Base-by-base conservation (phyloP, 2,888 invertebrate genomes). In the Oligia strigilis region DNA sequence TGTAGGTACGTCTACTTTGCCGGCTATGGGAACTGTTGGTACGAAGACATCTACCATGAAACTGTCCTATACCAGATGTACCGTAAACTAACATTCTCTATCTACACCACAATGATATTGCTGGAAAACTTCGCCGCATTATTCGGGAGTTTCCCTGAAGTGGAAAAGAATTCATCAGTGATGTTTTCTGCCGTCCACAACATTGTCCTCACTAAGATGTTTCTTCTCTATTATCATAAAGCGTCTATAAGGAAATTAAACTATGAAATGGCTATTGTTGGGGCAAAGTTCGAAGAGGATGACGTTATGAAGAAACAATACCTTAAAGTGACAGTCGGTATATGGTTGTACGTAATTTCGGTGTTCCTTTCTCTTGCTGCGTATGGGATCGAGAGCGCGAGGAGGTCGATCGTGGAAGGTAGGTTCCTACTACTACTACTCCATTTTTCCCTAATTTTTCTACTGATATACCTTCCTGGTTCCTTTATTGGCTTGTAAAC, bases 181-280 rank as follows among this genome's bases (percentile, higher is more conserved):
- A 97, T 96, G 95, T 96, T 96, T 83, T 91, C 95, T 11, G 95
- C 95, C 23, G 95, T 96, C 84, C 96, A 96, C 87, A 94, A 95
- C 82, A 96, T 96, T 77, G 95, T 97, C 46, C 91, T 96, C 9
- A 88, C 92, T 65, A 96, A 96, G 92, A 95, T 95, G 94, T 94
- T 92, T 83, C 90, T 96, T 71, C 80, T 96, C 69, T 89, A 95
- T 78, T 95, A 94, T 87, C 92, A 95, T 89, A 96, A 96, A 90
- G 85, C 90, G 71, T 94, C 95, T 67, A 94, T 96, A 89, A 94
- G 92, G 83, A 93, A 93, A 93, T 93, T 96, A 89, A 96, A 96
- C 89, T 92, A 92, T 77, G 94, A 95, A 90, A 96, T 96, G 95
- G 92, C 93, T 49, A 90, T 80, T 46, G 93, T 96, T 5, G 95